A percentile compares a stretch with the other conserved stretches of the same genome.
Conservation (phyloP, 2,888 invertebrate species). For the Cyrtodaria siliqua region DNA sequence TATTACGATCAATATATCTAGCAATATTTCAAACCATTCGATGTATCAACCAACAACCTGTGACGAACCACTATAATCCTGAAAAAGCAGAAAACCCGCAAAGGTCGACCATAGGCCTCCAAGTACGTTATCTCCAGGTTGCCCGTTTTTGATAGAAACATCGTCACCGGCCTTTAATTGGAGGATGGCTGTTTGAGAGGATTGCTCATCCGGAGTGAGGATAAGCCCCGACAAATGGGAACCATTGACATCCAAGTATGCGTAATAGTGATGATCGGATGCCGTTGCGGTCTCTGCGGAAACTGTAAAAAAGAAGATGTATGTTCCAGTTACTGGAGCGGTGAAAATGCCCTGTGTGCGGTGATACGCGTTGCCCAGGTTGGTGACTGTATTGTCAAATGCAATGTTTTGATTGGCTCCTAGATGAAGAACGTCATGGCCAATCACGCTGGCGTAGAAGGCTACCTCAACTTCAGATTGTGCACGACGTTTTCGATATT, state of each 20-base stretch:
- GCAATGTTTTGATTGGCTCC: not conserved
- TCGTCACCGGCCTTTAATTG: too few relatives aligned
- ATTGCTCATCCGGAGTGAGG: not conserved
- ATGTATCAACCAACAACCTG: too few relatives aligned
- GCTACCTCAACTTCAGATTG: too few relatives aligned
- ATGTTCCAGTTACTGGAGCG: slow-evolving; percentile 1
- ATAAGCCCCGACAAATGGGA: not conserved
- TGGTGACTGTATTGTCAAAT: slow-evolving; percentile 3
- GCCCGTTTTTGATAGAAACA: not conserved
- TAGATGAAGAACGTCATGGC: not conserved
- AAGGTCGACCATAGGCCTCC: not conserved
- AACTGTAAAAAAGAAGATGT: not conserved
- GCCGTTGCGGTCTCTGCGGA: not conserved
- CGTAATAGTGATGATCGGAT: not conserved
- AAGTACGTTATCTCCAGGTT: not conserved
- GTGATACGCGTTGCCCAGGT: slow-evolving; percentile 5
- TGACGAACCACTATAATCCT: too few relatives aligned
- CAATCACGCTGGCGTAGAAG: slow-evolving; percentile 6
- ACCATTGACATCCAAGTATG: slow-evolving; percentile 3
- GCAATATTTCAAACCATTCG: too few relatives aligned
- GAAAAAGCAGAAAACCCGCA: not conserved
- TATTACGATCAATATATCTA: too few relatives aligned
- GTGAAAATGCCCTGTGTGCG: not conserved
- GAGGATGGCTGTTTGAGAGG: not conserved
- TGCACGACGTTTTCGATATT: too few relatives aligned